Conservation (phyloP, 2,888 invertebrate genomes). For the Parnassius smintheus region DNA sequence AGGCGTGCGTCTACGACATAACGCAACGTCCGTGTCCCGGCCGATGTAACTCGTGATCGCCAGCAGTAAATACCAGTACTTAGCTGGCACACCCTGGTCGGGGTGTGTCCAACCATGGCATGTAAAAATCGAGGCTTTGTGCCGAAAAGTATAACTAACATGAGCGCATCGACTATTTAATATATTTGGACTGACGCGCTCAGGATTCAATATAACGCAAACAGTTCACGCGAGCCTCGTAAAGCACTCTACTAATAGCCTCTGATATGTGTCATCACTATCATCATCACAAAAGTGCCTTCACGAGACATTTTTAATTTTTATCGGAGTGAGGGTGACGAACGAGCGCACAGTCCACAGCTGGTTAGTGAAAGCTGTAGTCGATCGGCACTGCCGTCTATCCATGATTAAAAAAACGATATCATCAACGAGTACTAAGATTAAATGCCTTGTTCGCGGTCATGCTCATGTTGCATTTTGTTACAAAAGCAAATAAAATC, state of each 20-base stretch:
- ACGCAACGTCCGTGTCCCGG: constrained; percentile 35
- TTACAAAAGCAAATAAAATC: too few relatives aligned
- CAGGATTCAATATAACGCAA: constrained; percentile 32
- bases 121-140: constrained; percentile 31
- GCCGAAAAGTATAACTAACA: constrained; percentile 26
- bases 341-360: too few relatives aligned
- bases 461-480: too few relatives aligned
- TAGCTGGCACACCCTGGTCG: constrained; percentile 41
- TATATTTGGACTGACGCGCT: constrained; percentile 13
- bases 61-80: constrained; percentile 17
- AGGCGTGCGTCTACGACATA: constrained; percentile 58
- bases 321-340: background rate
- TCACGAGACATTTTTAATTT: background rate
- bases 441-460: too few relatives aligned
- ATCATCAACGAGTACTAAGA: too few relatives aligned
- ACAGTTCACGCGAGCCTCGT: constrained; percentile 37
- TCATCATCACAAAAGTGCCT: background rate
- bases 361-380: too few relatives aligned
- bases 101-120: constrained; percentile 38
- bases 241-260: constrained; percentile 31
- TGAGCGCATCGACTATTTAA: constrained; percentile 28
- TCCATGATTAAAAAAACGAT: too few relatives aligned
- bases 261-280: constrained; percentile 33
- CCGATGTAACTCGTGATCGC: constrained; percentile 1
- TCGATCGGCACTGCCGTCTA: too few relatives aligned